These are phyloP conservation scores for Catharus fuscescens DNA, from an alignment of 2,113 vertebrate species.

Conservation along the genomic window DNA sequence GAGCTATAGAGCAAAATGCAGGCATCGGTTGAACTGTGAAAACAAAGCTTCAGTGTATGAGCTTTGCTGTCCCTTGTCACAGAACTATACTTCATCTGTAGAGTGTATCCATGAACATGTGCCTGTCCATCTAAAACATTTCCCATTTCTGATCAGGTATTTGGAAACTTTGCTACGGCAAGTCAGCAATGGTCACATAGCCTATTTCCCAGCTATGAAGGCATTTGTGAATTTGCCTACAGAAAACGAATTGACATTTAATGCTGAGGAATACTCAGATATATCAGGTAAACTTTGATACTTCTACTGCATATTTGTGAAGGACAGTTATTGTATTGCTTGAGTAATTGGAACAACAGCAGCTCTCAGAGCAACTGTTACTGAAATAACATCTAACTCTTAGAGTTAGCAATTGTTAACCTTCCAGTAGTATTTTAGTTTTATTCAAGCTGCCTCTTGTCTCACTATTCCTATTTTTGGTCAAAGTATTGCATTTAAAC, in stretches of 20 bases:
- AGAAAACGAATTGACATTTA: conserved; percentile 97
- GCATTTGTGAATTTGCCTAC: conserved; percentile 98
- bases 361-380: background rate
- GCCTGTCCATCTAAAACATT: background rate
- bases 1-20: background rate
- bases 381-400: background rate
- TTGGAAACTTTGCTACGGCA: conserved; percentile 97
- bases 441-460: background rate
- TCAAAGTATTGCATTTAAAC: background rate
- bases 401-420: background rate
- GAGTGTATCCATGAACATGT: background rate
- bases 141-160: conserved; percentile 83
- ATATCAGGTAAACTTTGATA: conserved; percentile 86
- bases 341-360: background rate
- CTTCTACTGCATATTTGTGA: background rate
- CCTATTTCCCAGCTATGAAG: conserved; percentile 99
- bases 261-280: conserved; percentile 98
- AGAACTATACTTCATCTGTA: background rate
- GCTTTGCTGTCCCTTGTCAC: background rate
- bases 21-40: background rate
- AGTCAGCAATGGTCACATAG: conserved; percentile 98
- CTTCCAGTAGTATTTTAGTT: background rate
- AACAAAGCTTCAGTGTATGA: background rate
- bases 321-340: background rate
- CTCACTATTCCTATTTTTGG: background rate